A percentile compares a stretch with the other conserved stretches of the same genome.
Conservation (phyloP, 2,113 vertebrate genomes). For the Scolopax mira region DNA sequence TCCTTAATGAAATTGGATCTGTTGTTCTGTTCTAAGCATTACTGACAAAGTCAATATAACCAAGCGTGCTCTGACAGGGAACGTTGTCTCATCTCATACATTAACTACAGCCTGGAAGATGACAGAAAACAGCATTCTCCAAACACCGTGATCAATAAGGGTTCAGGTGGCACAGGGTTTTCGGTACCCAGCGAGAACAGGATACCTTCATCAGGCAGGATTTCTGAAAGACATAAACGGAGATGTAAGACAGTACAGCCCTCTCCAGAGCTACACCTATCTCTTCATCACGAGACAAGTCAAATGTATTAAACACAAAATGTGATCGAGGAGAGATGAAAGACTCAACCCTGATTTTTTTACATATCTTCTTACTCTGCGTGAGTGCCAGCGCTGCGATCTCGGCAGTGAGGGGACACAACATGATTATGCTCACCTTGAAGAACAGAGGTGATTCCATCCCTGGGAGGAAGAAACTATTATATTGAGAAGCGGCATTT, state of each 20-base stretch:
- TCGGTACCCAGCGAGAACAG: background rate
- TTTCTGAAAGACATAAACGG: background rate
- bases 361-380: background rate
- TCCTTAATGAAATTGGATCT: background rate
- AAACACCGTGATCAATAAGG: accelerated
- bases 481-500: background rate
- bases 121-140: background rate
- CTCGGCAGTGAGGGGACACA: background rate
- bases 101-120: background rate
- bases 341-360: background rate
- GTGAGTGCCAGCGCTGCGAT: background rate
- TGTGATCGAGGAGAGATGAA: background rate
- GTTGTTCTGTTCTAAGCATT: background rate
- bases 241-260: background rate
- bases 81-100: background rate
- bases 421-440: background rate
- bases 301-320: background rate
- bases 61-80: background rate
- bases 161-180: background rate
- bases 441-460: background rate
- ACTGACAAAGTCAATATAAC: background rate
- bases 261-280: background rate
- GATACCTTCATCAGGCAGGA: background rate
- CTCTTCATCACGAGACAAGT: background rate
- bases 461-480: background rate